phyloP scores from a whole-genome alignment of 2,113 vertebrate genomes.

The Alexandromys fortis region DNA sequence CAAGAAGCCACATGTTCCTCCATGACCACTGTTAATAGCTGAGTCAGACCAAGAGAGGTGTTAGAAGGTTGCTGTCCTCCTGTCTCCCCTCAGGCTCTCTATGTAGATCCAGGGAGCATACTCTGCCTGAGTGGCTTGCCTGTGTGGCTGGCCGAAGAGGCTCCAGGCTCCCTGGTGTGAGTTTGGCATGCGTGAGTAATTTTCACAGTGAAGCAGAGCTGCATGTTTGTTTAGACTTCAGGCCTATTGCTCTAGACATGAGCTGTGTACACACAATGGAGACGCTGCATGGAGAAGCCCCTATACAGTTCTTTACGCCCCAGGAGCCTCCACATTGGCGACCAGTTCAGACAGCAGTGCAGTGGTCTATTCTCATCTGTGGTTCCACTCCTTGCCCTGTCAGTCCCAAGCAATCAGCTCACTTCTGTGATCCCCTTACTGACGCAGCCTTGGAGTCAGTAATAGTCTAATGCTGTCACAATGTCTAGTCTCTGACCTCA shows the following conservation, averaged over 20 bases:
- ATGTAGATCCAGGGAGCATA: too few species aligned
- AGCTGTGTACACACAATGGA: fast-evolving
- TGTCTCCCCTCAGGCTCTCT: neutral
- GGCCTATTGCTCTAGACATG: neutral
- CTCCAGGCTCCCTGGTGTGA: too few species aligned
- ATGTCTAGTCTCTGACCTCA: fast-evolving
- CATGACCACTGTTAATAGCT: neutral
- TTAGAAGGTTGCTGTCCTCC: too few species aligned
- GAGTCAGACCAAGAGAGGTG: neutral
- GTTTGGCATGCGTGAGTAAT: neutral
- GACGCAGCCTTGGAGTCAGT: neutral
- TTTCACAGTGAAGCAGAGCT: neutral
- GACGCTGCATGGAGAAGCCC: fast-evolving
- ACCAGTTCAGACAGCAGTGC: neutral
- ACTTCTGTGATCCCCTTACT: neutral
- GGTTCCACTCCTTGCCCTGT: neutral
- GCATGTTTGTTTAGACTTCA: neutral
- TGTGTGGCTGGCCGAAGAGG: too few species aligned
- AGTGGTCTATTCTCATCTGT: too few species aligned
- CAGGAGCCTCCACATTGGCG: neutral
- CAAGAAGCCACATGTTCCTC: neutral
- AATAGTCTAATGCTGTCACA: neutral
- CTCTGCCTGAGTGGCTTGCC: too few species aligned
- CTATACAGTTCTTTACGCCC: fast-evolving
- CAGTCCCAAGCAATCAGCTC: neutral